These are phyloP conservation scores for Myotis daubentonii DNA, from an alignment of 2,797 vertebrate genomes.

Conservation along the genomic window DNA sequence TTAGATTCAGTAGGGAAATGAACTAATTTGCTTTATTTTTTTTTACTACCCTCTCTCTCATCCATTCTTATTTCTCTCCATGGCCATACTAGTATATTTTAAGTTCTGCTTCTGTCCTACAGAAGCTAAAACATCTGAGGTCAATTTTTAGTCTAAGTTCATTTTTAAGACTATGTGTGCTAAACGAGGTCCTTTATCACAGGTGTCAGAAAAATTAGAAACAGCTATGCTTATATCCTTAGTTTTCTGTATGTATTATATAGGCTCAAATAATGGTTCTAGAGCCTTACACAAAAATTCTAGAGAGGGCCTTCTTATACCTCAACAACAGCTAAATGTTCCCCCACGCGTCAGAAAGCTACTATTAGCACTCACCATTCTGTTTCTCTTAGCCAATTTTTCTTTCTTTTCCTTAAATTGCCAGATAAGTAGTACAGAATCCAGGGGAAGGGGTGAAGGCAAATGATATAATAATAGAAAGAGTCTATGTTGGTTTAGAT, in stretches of 20 bases:
- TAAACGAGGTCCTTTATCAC: background rate
- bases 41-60: background rate
- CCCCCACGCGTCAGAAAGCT: background rate
- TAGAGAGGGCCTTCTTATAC: background rate
- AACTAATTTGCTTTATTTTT: background rate
- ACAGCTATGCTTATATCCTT: background rate
- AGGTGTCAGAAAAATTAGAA: background rate
- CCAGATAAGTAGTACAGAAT: background rate
- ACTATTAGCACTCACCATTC: background rate
- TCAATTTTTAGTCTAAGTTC: background rate
- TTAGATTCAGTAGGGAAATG: background rate
- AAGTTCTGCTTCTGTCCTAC: background rate
- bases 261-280: background rate
- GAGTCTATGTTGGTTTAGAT: background rate
- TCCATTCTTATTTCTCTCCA: background rate
- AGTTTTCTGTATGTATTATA: background rate
- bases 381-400: background rate
- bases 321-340: background rate
- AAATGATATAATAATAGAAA: background rate
- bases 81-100: constrained; percentile 10
- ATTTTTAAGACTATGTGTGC: background rate
- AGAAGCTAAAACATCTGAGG: background rate
- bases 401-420: constrained; percentile 15
- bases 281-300: background rate
- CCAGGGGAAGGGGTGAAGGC: background rate